Conservation (phyloP, 2,113 vertebrate species). For the Prunella himalayana region DNA sequence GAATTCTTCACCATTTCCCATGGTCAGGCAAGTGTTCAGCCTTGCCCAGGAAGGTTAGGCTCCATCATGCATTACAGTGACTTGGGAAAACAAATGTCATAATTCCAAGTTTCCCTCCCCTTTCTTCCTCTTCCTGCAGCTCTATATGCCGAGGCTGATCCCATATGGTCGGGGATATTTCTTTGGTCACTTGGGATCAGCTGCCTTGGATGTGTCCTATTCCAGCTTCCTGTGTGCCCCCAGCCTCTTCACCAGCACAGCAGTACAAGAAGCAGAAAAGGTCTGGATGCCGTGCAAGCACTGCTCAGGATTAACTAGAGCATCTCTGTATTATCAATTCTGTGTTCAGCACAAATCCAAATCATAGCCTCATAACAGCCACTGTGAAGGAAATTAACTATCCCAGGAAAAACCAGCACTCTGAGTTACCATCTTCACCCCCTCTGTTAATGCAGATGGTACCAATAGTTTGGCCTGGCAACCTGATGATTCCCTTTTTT, state of each 20-base stretch:
- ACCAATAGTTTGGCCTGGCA: not conserved
- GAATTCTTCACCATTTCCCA: not conserved
- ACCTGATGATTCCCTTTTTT: not conserved
- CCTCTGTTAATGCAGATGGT: too few relatives aligned
- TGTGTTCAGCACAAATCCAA: not conserved
- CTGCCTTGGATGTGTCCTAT: accelerated
- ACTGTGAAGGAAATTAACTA: not conserved
- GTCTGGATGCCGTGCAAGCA: not conserved
- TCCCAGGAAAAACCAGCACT: not conserved
- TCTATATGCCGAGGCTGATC: not conserved
- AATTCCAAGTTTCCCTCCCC: accelerated
- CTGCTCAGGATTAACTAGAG: not conserved
- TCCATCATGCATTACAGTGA: not conserved
- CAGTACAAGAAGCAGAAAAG: not conserved
- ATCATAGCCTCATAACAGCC: not conserved
- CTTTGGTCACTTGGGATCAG: not conserved
- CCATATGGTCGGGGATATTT: not conserved
- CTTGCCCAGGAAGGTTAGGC: not conserved
- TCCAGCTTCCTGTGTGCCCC: accelerated
- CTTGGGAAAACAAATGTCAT: not conserved
- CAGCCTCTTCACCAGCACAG: accelerated
- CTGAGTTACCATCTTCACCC: not conserved
- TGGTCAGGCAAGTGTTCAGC: not conserved
- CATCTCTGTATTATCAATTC: not conserved
- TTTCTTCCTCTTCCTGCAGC: not conserved